Evolutionary conservation across 1,140 invertebrate species (phyloP), one percentile per base, ranked within the genome.

Genomic region (Lepidostoma basale): DNA sequence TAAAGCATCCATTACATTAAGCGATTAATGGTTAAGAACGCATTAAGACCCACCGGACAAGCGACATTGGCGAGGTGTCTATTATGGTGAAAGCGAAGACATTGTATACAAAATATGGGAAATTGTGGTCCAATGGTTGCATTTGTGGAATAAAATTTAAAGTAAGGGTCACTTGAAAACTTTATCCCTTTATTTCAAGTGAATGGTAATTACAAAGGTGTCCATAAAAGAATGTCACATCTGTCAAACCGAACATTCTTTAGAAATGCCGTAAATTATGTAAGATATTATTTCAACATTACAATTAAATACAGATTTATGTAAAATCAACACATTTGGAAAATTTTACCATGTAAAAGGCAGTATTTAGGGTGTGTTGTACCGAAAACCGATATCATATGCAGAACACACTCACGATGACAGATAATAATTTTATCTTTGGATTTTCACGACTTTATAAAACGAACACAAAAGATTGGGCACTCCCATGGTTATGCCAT

Each of bases 381-480:
- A 14, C 25, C 10, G 42, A 60, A 60, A 42, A 5, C 23, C 56
- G 20, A 42, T 20, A 36, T 22, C 56, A 60, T 22, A 42, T 60
- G 56, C 22, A 60, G 36, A 60, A 25, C 56, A 60, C 56, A 60
- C 26, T 42, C 56, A 40, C 3, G 39, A 25, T 60, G 56, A 60
- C 56, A 60, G 56, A 60, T 60, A 12, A 12, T 6, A 60, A 56
- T 36, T 28, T 60, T 42, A 42, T 60, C 56, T 60, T n/a, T 60
- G 39, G 22, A 22, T 44, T 36, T 22, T 14, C 5, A 3, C 14
- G 16, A 28, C 26, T 33, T 47, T 56, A n/a, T 56, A 14, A 18
- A 22, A 42, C 20, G 20, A 40, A 60, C 36, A 60, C 56, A 60
- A 60, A 40, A 60, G 56, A 60, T 60, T 60, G 22, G 56, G 39